A percentile compares a stretch with the other conserved stretches of the same genome.
Conservation (phyloP, 2,888 invertebrate species). For the Dione vanillae region DNA sequence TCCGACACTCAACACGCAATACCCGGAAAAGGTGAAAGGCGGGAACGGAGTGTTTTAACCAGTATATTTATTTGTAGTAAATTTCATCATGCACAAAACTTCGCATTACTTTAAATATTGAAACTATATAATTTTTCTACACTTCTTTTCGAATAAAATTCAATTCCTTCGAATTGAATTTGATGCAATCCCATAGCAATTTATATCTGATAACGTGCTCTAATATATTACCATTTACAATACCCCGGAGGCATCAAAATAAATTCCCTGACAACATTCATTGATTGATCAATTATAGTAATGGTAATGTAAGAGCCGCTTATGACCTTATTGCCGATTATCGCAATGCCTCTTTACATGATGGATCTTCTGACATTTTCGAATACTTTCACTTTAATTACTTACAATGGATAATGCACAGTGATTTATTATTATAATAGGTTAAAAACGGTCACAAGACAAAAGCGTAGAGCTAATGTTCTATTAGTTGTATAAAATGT, state of each 20-base stretch:
- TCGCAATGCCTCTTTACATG: conserved; percentile 30
- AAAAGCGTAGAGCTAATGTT: conserved; percentile 18
- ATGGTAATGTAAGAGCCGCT: conserved; percentile 50
- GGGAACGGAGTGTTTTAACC: too few relatives aligned
- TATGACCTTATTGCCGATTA: background rate
- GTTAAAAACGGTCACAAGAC: conserved; percentile 11
- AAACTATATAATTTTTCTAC: background rate
- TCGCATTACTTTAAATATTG: background rate
- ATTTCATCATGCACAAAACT: too few relatives aligned
- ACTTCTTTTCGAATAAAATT: background rate
- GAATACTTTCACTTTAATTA: conserved; percentile 70
- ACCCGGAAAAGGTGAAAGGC: too few relatives aligned
- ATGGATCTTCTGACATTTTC: conserved; percentile 47
- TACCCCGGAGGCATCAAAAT: conserved; percentile 27
- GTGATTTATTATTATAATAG: conserved; percentile 23
- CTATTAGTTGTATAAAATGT: background rate
- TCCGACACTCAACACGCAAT: too few relatives aligned
- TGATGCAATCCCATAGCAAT: background rate
- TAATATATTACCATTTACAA: conserved; percentile 28
- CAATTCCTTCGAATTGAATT: background rate
- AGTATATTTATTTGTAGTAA: too few relatives aligned
- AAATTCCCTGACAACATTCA: conserved; percentile 28
- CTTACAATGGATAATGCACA: conserved; percentile 61
- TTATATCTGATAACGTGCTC: conserved; percentile 4
- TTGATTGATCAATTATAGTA: conserved; percentile 55